Evolutionary conservation across 2,888 invertebrate genomes (phyloP).

Genomic region (Aleiodes alternator): DNA sequence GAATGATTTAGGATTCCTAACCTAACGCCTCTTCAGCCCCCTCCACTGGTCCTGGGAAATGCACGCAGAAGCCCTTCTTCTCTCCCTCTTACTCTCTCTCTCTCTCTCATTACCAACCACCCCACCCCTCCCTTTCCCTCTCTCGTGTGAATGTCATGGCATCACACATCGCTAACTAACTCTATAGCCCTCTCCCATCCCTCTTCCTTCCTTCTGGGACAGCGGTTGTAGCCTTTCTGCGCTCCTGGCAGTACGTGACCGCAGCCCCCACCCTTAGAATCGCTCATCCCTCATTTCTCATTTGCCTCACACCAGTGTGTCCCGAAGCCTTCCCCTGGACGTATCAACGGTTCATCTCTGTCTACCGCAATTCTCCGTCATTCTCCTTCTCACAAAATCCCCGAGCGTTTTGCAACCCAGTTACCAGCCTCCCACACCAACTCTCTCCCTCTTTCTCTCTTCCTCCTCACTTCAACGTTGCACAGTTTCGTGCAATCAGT

Average conservation of each 20-base stretch:
- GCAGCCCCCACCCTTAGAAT: slow-evolving; percentile 43
- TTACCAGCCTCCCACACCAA: slow-evolving; percentile 17
- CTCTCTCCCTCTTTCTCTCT: slow-evolving; percentile 22
- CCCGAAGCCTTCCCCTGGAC: slow-evolving; percentile 23
- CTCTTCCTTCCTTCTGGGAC: slow-evolving; percentile 45
- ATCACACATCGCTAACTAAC: slow-evolving; percentile 65
- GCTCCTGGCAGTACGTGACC: slow-evolving; percentile 55
- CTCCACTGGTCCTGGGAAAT: slow-evolving; percentile 19
- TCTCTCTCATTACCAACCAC: slow-evolving; percentile 38
- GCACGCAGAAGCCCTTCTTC: slow-evolving; percentile 27
- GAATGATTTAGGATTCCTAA: slow-evolving; percentile 64
- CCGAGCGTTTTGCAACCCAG: slow-evolving; percentile 24
- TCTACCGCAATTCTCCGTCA: slow-evolving; percentile 23
- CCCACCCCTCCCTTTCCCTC: slow-evolving; percentile 51
- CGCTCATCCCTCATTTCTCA: slow-evolving; percentile 34
- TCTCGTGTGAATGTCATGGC: slow-evolving; percentile 56
- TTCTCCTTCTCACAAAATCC: slow-evolving; percentile 13
- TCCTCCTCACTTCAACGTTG: slow-evolving; percentile 37
- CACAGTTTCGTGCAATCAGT: slow-evolving; percentile 68
- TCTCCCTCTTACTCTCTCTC: slow-evolving; percentile 29
- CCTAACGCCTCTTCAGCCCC: slow-evolving; percentile 32
- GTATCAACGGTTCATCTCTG: slow-evolving; percentile 18
- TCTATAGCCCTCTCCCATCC: slow-evolving; percentile 57
- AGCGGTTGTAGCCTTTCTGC: slow-evolving; percentile 47
- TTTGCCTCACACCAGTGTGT: slow-evolving; percentile 1